phyloP scores from a whole-genome alignment of 2,888 invertebrate species.

The Acleris emargana region DNA sequence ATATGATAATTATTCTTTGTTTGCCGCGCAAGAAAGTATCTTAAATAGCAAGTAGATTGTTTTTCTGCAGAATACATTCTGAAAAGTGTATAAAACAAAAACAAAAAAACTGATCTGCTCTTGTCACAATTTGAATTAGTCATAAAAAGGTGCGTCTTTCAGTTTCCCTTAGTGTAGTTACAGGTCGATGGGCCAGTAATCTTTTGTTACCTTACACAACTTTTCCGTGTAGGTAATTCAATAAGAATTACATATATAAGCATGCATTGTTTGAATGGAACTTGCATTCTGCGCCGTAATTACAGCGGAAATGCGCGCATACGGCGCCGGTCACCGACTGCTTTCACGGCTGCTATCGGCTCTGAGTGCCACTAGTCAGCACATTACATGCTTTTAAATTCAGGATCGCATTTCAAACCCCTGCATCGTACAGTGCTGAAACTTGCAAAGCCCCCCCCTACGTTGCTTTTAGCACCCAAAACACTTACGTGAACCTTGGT shows the following conservation, averaged over 20 bases:
- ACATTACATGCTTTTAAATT: constrained; percentile 27
- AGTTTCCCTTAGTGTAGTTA: too few species aligned
- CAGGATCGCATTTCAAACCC: constrained; percentile 30
- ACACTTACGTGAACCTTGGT: background rate
- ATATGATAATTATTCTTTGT: too few species aligned
- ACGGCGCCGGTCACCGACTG: constrained; percentile 47
- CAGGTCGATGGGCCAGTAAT: too few species aligned
- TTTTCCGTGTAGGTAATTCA: constrained; percentile 10
- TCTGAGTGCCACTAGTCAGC: constrained; percentile 26
- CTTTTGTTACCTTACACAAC: background rate
- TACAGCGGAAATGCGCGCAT: constrained; percentile 50
- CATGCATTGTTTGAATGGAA: constrained; percentile 52
- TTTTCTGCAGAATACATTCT: too few species aligned
- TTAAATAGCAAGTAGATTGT: too few species aligned
- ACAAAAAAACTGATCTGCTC: too few species aligned
- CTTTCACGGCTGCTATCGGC: constrained; percentile 20
- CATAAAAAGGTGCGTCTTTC: too few species aligned
- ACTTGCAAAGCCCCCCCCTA: constrained; percentile 20
- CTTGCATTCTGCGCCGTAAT: constrained; percentile 54
- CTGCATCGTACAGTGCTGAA: constrained; percentile 22
- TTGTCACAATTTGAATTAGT: too few species aligned
- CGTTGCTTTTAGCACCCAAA: constrained; percentile 16
- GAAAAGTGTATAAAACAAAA: too few species aligned
- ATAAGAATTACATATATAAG: constrained; percentile 26
- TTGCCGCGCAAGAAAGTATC: too few species aligned